Percentiles rank a stretch among this genome's conserved stretches.
These are phyloP conservation scores for Neoseiulus cucumeris DNA, from an alignment of 1,140 invertebrate species.

Conservation along the genomic window DNA sequence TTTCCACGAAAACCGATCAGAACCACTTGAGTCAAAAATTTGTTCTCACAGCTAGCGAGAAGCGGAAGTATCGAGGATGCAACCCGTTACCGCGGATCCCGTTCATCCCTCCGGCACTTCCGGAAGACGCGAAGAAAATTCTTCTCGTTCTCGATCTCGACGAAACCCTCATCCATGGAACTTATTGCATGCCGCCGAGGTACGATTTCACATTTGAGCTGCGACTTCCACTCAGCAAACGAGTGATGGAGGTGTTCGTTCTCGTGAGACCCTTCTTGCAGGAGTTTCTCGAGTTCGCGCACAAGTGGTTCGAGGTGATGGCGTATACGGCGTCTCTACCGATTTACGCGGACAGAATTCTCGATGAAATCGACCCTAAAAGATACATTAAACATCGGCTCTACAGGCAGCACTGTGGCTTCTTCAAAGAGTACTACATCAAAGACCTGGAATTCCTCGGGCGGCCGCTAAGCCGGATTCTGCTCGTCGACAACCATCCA, in stretches of 20 bases:
- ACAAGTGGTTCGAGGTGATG: neutral
- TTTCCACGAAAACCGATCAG: neutral
- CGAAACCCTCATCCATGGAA: neutral
- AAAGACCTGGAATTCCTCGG: neutral
- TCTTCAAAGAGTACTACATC: neutral
- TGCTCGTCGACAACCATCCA: neutral
- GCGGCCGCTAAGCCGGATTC: neutral
- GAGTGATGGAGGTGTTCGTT: neutral
- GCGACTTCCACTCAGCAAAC: neutral
- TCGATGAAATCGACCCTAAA: neutral
- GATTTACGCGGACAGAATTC: neutral
- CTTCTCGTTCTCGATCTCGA: neutral
- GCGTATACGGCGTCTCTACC: neutral
- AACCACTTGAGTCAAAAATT: constrained; percentile 8
- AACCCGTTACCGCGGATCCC: neutral
- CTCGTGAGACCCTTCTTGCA: neutral
- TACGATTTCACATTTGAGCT: constrained; percentile 3
- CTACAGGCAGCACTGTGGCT: neutral
- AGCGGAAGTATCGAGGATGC: neutral
- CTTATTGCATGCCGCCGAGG: neutral
- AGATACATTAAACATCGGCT: neutral
- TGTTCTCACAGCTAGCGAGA: neutral
- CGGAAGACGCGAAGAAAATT: neutral
- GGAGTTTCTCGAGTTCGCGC: neutral
- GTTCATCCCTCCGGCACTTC: neutral